phyloP scores from a whole-genome alignment of 2,797 vertebrate species.

The Epinephelus malabaricus region DNA sequence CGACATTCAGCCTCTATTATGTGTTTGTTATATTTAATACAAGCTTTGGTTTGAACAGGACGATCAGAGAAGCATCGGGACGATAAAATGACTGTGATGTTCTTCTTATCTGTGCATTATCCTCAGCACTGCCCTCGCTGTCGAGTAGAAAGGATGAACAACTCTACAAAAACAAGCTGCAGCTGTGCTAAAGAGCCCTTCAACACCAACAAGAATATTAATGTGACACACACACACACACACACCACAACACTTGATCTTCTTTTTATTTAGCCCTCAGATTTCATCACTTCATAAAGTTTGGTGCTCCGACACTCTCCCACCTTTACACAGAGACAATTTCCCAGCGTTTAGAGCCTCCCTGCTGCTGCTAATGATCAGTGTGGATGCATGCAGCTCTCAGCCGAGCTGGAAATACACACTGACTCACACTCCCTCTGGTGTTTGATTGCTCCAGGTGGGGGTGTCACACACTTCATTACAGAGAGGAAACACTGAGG shows the following conservation, averaged over 20 bases:
- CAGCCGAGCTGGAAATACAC: constrained; percentile 15
- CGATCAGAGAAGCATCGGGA: background rate
- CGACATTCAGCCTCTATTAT: background rate
- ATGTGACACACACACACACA: constrained; percentile 14
- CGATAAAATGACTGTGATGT: background rate
- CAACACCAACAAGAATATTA: constrained; percentile 35
- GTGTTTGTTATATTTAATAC: background rate
- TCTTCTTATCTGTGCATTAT: background rate
- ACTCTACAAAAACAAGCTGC: constrained; percentile 40
- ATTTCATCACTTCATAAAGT: constrained; percentile 46
- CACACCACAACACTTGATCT: constrained; percentile 32
- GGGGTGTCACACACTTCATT: constrained; percentile 46
- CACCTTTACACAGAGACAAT: constrained; percentile 6
- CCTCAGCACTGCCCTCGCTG: background rate
- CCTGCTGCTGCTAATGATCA: constrained; percentile 63
- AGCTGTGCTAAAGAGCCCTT: constrained; percentile 50
- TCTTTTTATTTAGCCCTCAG: constrained; percentile 43
- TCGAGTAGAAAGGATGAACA: constrained; percentile 23
- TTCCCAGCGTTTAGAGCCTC: constrained; percentile 38
- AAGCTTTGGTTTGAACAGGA: background rate
- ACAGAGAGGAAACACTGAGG: constrained; percentile 30
- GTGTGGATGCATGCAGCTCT: constrained; percentile 43
- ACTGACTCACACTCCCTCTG: constrained; percentile 33
- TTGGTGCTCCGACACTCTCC: constrained; percentile 20
- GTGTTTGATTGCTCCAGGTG: constrained; percentile 52